These are phyloP conservation scores for Craseonycteris thonglongyai DNA, from an alignment of 2,113 vertebrate genomes.

Conservation along the genomic window DNA sequence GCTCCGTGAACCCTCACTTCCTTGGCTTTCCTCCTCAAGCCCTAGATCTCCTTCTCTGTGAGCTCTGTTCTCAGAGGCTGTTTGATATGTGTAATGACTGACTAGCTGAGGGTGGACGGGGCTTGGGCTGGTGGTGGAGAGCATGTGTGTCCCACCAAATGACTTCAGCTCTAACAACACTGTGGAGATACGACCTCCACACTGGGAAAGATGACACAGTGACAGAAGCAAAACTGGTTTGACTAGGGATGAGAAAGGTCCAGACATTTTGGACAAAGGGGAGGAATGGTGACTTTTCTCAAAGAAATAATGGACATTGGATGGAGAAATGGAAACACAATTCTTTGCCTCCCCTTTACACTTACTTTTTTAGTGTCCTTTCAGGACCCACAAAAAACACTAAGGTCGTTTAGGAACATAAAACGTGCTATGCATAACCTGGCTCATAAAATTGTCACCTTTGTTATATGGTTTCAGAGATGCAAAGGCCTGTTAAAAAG, in stretches of 20 bases:
- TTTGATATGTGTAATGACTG: not conserved
- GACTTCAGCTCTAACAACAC: not conserved
- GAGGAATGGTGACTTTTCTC: not conserved
- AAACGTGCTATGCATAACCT: conserved; percentile 60
- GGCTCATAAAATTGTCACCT: conserved; percentile 72
- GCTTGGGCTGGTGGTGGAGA: not conserved
- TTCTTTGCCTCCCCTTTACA: not conserved
- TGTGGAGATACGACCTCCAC: not conserved
- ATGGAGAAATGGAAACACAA: conserved; percentile 18
- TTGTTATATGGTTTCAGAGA: conserved; percentile 60
- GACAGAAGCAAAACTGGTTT: not conserved
- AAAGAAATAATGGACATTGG: not conserved
- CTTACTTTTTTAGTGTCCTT: conserved; percentile 55
- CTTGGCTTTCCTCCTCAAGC: not conserved
- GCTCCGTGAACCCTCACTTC: not conserved
- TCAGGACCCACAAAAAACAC: conserved; percentile 66
- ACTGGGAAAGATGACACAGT: not conserved
- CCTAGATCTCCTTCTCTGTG: not conserved
- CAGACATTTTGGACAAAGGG: not conserved
- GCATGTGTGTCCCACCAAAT: no score
- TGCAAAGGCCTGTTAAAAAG: conserved; percentile 35
- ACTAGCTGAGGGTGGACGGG: not conserved
- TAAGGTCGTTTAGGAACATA: conserved; percentile 62
- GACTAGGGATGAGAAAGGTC: not conserved
- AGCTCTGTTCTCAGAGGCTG: not conserved